Base-by-base conservation (phyloP, 2,797 vertebrate genomes). In the Erethizon dorsatum region DNA sequence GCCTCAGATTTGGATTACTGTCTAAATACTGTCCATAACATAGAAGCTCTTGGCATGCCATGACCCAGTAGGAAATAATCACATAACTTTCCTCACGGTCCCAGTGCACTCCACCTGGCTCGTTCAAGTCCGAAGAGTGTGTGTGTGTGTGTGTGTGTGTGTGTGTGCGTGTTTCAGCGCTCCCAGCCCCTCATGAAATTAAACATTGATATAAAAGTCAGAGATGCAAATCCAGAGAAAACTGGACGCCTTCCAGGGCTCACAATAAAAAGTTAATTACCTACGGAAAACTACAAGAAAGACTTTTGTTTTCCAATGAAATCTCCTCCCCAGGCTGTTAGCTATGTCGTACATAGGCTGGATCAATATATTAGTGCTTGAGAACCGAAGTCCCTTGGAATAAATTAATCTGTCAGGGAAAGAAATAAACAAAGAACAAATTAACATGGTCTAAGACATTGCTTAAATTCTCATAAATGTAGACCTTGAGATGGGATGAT, bases 371-470 rank as follows among this genome's bases (percentile, higher is more conserved):
- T 98, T 97, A 98, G 98, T 95, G 97, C 98, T 98, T 98, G 98
- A 98, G 98, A 98, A 98, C 98, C 97, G 97, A 98, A 99, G 98
- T 98, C 98, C 98, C 98, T 98, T 98, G 97, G 98, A 99, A 98
- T 99, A 99, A 99, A 99, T 99, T 99, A 99, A 98, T 98, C 98
- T 98, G 98, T 97, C 98, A 98, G 98, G 98, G 98, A 98, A 98
- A 98, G 98, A 98, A 99, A 98, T 98, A 98, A 99, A 99, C 98
- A 99, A 99, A 99, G 98, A 98, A 98, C 98, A 98, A 99, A 99
- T 99, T 99, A 99, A 98, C 98, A 99, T 99, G 98, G 98, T 98
- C 99, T 98, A 98, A 99, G 98, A 98, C 98, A 98, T 98, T 99
- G 98, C 98, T 99, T 99, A 99, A 98, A 99, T 99, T 99, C 99